A percentile compares a stretch with the other conserved stretches of the same genome.
phyloP scores from a whole-genome alignment of 2,797 vertebrate genomes.

The Halcyon badia region DNA sequence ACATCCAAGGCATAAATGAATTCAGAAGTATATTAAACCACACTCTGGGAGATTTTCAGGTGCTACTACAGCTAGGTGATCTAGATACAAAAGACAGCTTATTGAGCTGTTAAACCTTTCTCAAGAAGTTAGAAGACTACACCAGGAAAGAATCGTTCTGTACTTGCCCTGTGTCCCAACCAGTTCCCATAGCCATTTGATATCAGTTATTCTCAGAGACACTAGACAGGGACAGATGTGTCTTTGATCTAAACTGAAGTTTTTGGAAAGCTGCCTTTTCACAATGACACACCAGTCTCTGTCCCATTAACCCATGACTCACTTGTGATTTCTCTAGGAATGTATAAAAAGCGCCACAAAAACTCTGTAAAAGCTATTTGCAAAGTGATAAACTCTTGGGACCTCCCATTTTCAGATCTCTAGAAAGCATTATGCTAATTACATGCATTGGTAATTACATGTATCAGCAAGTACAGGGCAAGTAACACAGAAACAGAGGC shows the following conservation, averaged over 20 bases:
- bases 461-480: neutral
- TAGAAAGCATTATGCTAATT: neutral
- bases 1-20: neutral
- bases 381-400: neutral
- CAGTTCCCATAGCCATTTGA: neutral
- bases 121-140: neutral
- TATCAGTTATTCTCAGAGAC: neutral
- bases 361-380: neutral
- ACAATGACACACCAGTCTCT: neutral
- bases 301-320: neutral
- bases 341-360: neutral
- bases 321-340: neutral
- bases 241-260: neutral
- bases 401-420: neutral
- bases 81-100: neutral
- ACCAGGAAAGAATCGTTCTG: neutral
- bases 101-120: neutral
- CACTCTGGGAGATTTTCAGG: neutral
- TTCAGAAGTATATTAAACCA: neutral
- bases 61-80: neutral
- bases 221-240: neutral
- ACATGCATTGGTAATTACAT: neutral
- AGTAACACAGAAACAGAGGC: neutral
- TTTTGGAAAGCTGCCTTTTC: neutral
- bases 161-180: neutral